Evolutionary conservation across 2,888 invertebrate species (phyloP).

Genomic region (Tetropium fuscum): DNA sequence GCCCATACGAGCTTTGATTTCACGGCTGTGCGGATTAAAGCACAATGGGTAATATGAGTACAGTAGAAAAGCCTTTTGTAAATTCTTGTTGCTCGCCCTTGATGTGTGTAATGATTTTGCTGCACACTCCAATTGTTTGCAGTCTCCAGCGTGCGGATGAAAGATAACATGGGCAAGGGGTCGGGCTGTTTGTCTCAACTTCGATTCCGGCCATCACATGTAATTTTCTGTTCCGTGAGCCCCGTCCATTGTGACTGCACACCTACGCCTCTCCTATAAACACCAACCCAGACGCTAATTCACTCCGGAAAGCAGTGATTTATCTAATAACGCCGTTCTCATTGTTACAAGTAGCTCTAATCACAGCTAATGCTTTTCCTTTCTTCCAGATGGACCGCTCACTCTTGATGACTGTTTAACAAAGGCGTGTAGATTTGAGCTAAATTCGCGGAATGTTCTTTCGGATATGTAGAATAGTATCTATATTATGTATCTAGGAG

Average conservation of each 20-base stretch:
- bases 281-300: slow-evolving; percentile 53
- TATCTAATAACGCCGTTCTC: slow-evolving; percentile 56
- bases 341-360: slow-evolving; percentile 58
- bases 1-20: no score
- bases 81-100: slow-evolving; percentile 35
- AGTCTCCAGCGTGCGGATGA: slow-evolving; percentile 38
- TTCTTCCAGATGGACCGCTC: slow-evolving; percentile 25
- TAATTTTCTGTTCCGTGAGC: slow-evolving; percentile 51
- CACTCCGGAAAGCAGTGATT: slow-evolving; percentile 60
- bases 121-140: slow-evolving; percentile 51
- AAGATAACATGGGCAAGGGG: slow-evolving; percentile 40
- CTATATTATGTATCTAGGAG: no score
- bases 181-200: slow-evolving; percentile 39
- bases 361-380: slow-evolving; percentile 40
- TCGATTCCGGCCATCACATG: slow-evolving; percentile 49
- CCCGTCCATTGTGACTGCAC: slow-evolving; percentile 51
- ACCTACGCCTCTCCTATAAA: slow-evolving; percentile 50
- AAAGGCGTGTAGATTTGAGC: slow-evolving; percentile 3
- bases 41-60: slow-evolving; percentile 40
- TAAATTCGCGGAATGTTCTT: no score
- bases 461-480: no score
- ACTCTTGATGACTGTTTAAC: slow-evolving; percentile 7
- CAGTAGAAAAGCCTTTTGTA: slow-evolving; percentile 34
- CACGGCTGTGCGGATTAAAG: slow-evolving; percentile 35
- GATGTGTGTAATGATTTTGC: slow-evolving; percentile 47